phyloP scores from a whole-genome alignment of 2,797 vertebrate genomes.

The Jordanella pulchra region DNA sequence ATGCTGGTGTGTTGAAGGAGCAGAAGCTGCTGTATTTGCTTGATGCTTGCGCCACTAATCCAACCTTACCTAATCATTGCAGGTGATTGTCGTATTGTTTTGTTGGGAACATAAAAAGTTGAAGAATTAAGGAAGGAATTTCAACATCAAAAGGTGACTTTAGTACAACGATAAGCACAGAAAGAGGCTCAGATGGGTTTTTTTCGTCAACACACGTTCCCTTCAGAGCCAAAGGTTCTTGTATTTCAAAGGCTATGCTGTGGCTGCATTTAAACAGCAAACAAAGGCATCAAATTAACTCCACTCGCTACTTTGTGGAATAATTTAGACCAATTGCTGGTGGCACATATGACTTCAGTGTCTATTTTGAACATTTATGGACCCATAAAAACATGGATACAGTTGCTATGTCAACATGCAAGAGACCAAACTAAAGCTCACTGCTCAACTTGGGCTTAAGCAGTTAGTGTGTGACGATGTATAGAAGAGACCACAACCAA shows the following conservation, averaged over 20 bases:
- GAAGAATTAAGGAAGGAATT: neutral
- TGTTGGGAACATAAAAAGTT: neutral
- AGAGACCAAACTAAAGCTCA: slow-evolving; percentile 6
- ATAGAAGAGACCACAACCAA: slow-evolving; percentile 14
- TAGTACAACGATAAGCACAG: neutral
- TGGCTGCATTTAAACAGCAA: slow-evolving; percentile 37
- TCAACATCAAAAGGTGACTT: neutral
- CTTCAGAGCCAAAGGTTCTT: neutral
- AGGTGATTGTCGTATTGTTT: neutral
- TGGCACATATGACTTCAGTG: slow-evolving; percentile 58
- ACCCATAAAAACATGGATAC: slow-evolving; percentile 60
- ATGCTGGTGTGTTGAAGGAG: neutral
- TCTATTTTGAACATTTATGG: slow-evolving; percentile 53
- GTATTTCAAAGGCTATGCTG: slow-evolving; percentile 17
- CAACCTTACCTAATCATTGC: neutral
- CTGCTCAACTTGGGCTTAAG: slow-evolving; percentile 6
- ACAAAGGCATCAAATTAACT: slow-evolving; percentile 51
- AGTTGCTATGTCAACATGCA: slow-evolving; percentile 60
- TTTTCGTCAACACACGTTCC: neutral
- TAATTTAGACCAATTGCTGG: slow-evolving; percentile 33
- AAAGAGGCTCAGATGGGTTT: neutral
- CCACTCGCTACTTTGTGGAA: slow-evolving; percentile 46
- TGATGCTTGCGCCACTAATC: too few species aligned
- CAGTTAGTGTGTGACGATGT: neutral
- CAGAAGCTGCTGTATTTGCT: too few species aligned